These are phyloP conservation scores for Sarcophaga variegata DNA, from an alignment of 2,888 invertebrate genomes.

Conservation along the genomic window DNA sequence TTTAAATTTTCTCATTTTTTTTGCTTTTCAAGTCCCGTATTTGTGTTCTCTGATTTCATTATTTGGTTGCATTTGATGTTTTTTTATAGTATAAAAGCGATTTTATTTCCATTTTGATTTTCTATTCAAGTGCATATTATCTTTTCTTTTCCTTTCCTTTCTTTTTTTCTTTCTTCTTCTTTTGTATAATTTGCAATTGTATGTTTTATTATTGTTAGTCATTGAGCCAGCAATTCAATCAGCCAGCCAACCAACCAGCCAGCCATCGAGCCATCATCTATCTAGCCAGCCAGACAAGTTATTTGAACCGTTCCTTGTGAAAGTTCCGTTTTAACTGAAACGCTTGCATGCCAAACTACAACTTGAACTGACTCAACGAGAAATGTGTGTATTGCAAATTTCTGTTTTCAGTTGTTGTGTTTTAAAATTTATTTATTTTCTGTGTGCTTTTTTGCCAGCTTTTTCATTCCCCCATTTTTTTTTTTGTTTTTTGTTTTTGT, in stretches of 20 bases:
- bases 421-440: slow-evolving; percentile 62
- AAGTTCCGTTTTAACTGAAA: slow-evolving; percentile 81
- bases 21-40: slow-evolving; percentile 6
- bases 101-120: slow-evolving; percentile 3
- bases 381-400: slow-evolving; percentile 75
- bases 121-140: too few relatives aligned
- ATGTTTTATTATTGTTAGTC: slow-evolving; percentile 38
- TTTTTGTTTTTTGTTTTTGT: slow-evolving; percentile 33
- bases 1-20: slow-evolving; percentile 27
- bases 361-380: slow-evolving; percentile 80
- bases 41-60: not conserved
- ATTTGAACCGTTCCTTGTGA: slow-evolving; percentile 79
- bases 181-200: slow-evolving; percentile 13
- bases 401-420: slow-evolving; percentile 61
- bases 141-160: not conserved
- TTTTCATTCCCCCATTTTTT: slow-evolving; percentile 34
- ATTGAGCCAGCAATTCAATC: slow-evolving; percentile 26
- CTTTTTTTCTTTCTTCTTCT: slow-evolving; percentile 12
- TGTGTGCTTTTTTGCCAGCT: slow-evolving; percentile 18
- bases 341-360: slow-evolving; percentile 74
- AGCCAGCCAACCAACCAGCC: slow-evolving; percentile 44
- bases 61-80: slow-evolving; percentile 16
- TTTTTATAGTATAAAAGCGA: not conserved
- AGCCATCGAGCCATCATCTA: slow-evolving; percentile 51
- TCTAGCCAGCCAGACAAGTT: slow-evolving; percentile 68